Evolutionary conservation across 2,797 vertebrate species (phyloP).

Genomic region (Sebastes hopkinsi): DNA sequence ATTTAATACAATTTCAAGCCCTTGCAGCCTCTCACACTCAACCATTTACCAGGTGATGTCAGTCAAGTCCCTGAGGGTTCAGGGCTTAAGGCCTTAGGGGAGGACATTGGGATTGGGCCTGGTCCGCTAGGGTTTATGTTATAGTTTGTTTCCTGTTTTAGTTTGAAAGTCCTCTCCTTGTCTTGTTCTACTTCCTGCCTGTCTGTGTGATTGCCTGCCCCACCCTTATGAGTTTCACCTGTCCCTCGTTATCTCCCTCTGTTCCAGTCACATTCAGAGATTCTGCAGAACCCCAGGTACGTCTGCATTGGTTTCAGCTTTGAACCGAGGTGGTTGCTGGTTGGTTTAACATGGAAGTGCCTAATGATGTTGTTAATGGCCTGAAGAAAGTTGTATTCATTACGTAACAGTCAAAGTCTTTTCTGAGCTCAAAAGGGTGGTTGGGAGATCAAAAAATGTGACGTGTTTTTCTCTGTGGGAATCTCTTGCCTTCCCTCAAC

Average conservation of each 20-base stretch:
- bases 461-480: neutral
- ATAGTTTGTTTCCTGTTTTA: neutral
- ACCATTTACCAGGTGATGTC: no score
- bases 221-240: neutral
- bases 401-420: neutral
- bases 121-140: no score
- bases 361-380: neutral
- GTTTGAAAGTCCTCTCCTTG: neutral
- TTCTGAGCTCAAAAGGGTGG: neutral
- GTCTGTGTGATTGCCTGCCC: no score
- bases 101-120: no score
- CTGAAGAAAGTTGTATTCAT: neutral
- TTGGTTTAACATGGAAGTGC: neutral
- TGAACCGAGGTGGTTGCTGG: neutral
- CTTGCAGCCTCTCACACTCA: no score
- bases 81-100: no score
- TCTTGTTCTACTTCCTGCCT: no score
- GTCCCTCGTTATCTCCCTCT: neutral
- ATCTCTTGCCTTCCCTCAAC: neutral
- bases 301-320: neutral
- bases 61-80: no score
- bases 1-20: no score
- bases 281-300: neutral
- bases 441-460: neutral
- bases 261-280: neutral